These are phyloP conservation scores for Parazoanthus atlanticus DNA, from an alignment of 92 coral and sea anemone genomes.

Conservation along the genomic window DNA sequence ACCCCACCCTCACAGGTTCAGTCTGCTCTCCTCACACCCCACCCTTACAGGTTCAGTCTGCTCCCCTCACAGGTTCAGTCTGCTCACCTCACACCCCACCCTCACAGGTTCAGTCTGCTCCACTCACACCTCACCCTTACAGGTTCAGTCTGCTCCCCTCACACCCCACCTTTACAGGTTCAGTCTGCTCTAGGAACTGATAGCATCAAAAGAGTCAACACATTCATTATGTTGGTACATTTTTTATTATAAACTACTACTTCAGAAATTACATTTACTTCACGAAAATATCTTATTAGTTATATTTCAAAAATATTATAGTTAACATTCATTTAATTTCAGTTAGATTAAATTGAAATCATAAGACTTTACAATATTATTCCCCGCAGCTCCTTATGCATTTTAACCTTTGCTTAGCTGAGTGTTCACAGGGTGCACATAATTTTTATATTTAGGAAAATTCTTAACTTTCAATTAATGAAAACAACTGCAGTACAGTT, in stretches of 20 bases:
- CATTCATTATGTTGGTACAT: not conserved
- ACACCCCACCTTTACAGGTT: slow-evolving; percentile 8
- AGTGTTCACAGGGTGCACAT: not conserved
- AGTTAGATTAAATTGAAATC: not conserved
- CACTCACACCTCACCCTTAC: not conserved
- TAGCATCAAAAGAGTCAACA: not conserved
- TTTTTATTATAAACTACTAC: not conserved
- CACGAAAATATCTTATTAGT: too few species aligned
- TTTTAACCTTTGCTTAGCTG: not conserved
- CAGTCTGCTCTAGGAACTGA: slow-evolving; percentile 43
- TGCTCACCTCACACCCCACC: slow-evolving; percentile 1
- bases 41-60: not conserved
- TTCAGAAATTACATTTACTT: not conserved
- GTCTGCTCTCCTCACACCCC: slow-evolving; percentile 7
- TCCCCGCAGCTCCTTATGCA: not conserved
- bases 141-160: slow-evolving; percentile 1
- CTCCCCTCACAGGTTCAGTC: not conserved
- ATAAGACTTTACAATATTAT: not conserved
- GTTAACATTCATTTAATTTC: not conserved
- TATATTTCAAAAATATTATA: too few species aligned
- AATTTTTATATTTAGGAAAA: too few species aligned
- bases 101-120: not conserved
- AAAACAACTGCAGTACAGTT: too few species aligned
- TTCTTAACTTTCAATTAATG: too few species aligned
- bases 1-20: not conserved